Evolutionary conservation across 2,113 vertebrate genomes (phyloP), one percentile per base, ranked within the genome.

Genomic region (Smithornis capensis): DNA sequence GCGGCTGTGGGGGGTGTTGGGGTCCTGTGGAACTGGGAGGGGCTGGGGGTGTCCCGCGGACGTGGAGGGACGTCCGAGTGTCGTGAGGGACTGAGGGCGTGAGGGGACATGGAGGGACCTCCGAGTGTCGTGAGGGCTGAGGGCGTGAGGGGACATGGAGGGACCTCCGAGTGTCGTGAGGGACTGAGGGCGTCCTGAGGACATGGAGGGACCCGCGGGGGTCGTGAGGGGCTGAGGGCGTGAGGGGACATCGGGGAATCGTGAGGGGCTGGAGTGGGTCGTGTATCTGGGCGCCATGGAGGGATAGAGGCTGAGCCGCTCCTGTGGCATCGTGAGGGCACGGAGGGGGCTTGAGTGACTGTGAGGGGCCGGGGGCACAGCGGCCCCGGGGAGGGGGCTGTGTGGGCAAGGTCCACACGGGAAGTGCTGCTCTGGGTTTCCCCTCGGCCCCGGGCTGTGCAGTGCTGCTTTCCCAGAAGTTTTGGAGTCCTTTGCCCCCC

Each of bases 171-270:
- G n/a, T n/a, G n/a, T n/a, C 1, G 3, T 52, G 38, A 16, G 45
- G 62, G 4, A 2, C 7, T 11, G 40, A 16, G 24, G 38, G 27
- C 1, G 7, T 2, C 5, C 16, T 35, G 55, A 8, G 45, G 28
- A 24, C 8, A 6, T 3, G 59, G 28, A 37, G n/a, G 42, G 55
- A 5, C 4, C 8, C 6, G n/a, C 9, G 3, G 22, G 53, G 5
- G 6, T 7, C 35, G 14, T 37, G n/a, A 37, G n/a, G 57, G 2
- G 1, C 3, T 37, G 27, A 6, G 2, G 29, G 50, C 0, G 0
- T 2, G 0, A 2, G 63, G 16, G 40, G 24, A 1, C 1, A 3
- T 0, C n/a, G 1, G 7, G 10, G 17, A 23, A 4, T 6, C 1
- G 2, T 55, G 55, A 28, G 73, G 83, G n/a, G 14, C 4, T 5